A percentile compares a stretch with the other conserved stretches of the same genome.
Evolutionary conservation across 92 coral and sea anemone species (phyloP).

Genomic region (Zoanthus sansibaricus): DNA sequence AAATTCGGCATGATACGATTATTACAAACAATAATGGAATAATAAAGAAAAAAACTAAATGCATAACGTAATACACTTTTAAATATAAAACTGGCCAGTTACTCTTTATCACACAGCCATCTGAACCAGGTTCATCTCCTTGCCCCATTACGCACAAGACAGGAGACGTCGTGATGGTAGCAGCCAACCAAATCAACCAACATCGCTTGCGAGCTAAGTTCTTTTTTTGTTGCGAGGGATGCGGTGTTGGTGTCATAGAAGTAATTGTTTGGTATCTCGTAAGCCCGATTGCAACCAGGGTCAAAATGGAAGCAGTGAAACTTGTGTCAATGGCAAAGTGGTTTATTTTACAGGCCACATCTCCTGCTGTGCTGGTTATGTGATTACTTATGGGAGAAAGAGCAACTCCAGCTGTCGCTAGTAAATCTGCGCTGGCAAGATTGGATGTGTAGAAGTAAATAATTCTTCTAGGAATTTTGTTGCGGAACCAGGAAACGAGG

Average conservation of each 20-base stretch:
- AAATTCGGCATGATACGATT: neutral
- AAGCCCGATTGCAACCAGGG: slow-evolving; percentile 12
- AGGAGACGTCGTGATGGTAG: neutral
- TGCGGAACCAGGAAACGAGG: slow-evolving; percentile 15
- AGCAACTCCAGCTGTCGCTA: neutral
- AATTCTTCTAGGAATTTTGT: neutral
- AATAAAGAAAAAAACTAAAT: neutral
- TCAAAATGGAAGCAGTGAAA: slow-evolving; percentile 8
- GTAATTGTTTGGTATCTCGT: neutral
- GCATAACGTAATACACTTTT: neutral
- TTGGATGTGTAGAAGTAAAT: neutral
- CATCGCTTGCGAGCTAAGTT: slow-evolving; percentile 18
- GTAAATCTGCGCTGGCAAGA: slow-evolving; percentile 10
- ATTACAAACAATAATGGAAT: neutral
- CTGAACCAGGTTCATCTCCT: neutral
- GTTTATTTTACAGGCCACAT: neutral
- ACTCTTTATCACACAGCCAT: neutral
- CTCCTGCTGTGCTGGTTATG: neutral
- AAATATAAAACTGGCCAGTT: slow-evolving; percentile 3
- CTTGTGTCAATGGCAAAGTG: neutral
- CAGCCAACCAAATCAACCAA: slow-evolving; percentile 9
- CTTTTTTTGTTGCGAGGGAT: neutral
- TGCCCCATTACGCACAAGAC: neutral
- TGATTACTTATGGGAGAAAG: neutral
- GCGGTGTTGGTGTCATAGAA: neutral